These are phyloP conservation scores for Thalassarche chlororhynchos DNA, from an alignment of 2,113 vertebrate species.

Conservation along the genomic window DNA sequence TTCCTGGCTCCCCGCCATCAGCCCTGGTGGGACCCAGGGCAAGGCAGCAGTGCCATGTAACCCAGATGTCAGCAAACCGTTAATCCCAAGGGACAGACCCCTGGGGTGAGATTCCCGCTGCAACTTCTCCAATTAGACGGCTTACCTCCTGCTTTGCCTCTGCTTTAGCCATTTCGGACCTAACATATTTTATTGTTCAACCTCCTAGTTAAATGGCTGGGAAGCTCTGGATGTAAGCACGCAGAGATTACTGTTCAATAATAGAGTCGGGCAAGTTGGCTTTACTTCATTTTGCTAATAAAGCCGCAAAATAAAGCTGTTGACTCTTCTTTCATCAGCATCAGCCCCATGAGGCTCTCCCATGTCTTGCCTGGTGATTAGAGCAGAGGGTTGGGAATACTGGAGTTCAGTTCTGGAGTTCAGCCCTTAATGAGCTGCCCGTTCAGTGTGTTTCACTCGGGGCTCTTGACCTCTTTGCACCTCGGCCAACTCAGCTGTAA, in stretches of 20 bases:
- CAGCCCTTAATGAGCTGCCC: conserved; percentile 67
- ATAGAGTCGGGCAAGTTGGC: neutral
- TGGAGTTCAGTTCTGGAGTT: conserved; percentile 5
- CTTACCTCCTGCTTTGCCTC: conserved; percentile 47
- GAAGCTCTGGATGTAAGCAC: neutral
- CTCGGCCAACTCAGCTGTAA: conserved; percentile 68
- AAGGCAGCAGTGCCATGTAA: neutral
- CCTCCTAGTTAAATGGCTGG: neutral
- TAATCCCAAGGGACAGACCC: conserved; percentile 65
- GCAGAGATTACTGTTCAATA: neutral
- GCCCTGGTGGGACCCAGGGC: neutral
- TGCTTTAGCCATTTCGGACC: neutral
- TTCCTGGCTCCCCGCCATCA: conserved; percentile 22
- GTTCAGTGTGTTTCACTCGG: conserved; percentile 16
- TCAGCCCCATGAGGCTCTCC: conserved; percentile 22
- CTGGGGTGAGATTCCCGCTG: neutral
- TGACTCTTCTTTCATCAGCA: conserved; percentile 29
- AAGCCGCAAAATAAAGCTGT: conserved; percentile 34
- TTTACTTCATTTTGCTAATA: conserved; percentile 25
- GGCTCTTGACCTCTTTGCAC: conserved; percentile 66
- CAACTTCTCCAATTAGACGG: conserved; percentile 54
- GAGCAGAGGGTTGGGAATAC: neutral
- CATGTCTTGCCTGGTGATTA: conserved; percentile 41
- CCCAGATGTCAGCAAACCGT: conserved; percentile 38
- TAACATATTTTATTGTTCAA: conserved; percentile 32